These are phyloP conservation scores for Cotesia vestalis DNA, from an alignment of 1,140 invertebrate species.

Conservation along the genomic window DNA sequence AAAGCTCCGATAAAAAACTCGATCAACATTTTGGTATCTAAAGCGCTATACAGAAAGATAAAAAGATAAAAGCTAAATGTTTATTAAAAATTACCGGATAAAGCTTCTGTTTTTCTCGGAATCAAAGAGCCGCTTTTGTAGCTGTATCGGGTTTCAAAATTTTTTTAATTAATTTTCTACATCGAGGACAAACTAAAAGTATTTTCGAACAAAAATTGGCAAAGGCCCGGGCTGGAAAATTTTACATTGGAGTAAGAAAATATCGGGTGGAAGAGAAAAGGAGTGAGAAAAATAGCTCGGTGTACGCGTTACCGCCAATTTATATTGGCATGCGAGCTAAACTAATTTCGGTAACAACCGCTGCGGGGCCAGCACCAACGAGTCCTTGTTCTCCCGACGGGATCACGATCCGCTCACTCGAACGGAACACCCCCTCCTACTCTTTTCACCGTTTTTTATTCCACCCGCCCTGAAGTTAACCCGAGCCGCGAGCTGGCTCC, in stretches of 20 bases:
- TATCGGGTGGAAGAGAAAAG: neutral
- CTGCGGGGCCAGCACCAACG: slow-evolving; percentile 58
- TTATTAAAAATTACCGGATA: too few relatives aligned
- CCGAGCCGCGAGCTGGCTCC: slow-evolving; percentile 13
- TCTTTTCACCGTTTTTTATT: slow-evolving; percentile 36
- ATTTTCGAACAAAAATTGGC: too few relatives aligned
- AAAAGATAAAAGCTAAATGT: too few relatives aligned
- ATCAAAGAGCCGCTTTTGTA: too few relatives aligned
- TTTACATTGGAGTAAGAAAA: slow-evolving; percentile 1
- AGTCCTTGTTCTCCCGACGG: slow-evolving; percentile 51
- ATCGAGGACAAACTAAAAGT: too few relatives aligned
- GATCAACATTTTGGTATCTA: too few relatives aligned
- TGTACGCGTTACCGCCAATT: slow-evolving; percentile 59
- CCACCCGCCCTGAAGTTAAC: neutral
- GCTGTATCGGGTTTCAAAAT: too few relatives aligned
- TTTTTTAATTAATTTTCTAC: too few relatives aligned
- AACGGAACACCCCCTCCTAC: slow-evolving; percentile 44
- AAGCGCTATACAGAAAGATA: too few relatives aligned
- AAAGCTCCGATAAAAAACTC: too few relatives aligned
- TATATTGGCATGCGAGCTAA: slow-evolving; percentile 63
- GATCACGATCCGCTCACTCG: slow-evolving; percentile 49
- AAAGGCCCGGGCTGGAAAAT: slow-evolving; percentile 1
- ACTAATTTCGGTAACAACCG: slow-evolving; percentile 66
- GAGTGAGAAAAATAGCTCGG: slow-evolving; percentile 36
- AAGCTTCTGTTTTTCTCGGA: too few relatives aligned